phyloP scores from a whole-genome alignment of 2,113 vertebrate genomes.

The Haemorhous mexicanus region DNA sequence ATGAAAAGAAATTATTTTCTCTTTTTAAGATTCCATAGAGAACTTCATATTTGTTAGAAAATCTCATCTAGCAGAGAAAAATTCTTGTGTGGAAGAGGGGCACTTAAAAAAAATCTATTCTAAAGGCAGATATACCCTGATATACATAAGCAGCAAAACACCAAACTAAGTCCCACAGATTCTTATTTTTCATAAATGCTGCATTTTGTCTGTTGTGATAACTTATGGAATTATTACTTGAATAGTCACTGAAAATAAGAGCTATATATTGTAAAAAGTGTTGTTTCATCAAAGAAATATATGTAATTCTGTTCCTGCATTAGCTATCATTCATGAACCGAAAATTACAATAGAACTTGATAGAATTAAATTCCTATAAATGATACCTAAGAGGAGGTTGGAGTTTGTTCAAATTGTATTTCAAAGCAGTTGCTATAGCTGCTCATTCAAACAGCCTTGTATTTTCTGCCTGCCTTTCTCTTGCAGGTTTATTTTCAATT shows the following conservation, averaged over 20 bases:
- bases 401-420: background rate
- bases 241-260: background rate
- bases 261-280: background rate
- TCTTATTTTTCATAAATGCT: background rate
- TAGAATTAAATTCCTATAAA: background rate
- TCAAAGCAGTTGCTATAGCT: background rate
- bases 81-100: background rate
- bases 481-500: background rate
- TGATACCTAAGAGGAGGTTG: background rate
- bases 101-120: background rate
- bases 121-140: background rate
- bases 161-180: background rate
- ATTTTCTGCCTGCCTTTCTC: background rate
- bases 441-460: background rate
- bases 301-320: background rate
- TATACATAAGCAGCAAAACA: background rate
- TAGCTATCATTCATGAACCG: background rate
- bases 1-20: background rate
- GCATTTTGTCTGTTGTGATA: background rate
- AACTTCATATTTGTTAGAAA: background rate
- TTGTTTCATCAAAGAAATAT: background rate
- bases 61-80: background rate
- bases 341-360: background rate
- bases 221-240: background rate
- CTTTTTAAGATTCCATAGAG: background rate